Base-by-base conservation (phyloP, 2,113 vertebrate species). In the Mellivora capensis region DNA sequence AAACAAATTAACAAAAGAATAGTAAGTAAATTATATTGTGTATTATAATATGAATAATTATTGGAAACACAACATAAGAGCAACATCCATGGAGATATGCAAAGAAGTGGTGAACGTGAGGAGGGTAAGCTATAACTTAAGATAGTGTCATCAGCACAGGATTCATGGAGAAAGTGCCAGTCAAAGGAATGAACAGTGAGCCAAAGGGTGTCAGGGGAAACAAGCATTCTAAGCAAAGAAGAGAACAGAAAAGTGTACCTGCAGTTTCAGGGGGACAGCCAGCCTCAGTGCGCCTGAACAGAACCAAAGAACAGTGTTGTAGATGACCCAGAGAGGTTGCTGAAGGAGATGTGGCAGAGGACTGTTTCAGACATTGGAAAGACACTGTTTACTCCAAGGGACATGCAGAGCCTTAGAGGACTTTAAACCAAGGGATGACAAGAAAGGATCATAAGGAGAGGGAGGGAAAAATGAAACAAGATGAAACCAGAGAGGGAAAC, bases 1-100 rank as follows among this genome's bases (percentile, higher is more conserved):
- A 92, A 94, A 80, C 17, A 93, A 86, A 77, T 37, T n/a, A 85
- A 62, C 17, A 49, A n/a, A 61, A 76, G 80, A 88, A 47, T 23
- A 67, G 88, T 79, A 31, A 72, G 21, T 82, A 52, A 87, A 76
- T 88, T 17, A 49, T 27, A 77, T 42, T 54, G 15, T 31, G 1
- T 34, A 42, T 76, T 77, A 8, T 39, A 69, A 62, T 10, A 21
- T 80, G 10, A 34, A 25, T 10, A 64, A 8, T 10, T 86, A 20
- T 14, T 25, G 25, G 69, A 64, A 91, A 88, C 91, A 4, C 29
- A 31, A 85, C 21, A 1, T 31, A 39, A 89, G 17, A 80, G 27
- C 61, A 1, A 27, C 1, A 21, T 6, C 14, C 49, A 3, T 52
- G 57, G 31, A 81, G 14, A 59, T 44, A 52, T 7, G 9, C 31